phyloP scores from a whole-genome alignment of 2,113 vertebrate genomes.

The Serilophus lunatus region DNA sequence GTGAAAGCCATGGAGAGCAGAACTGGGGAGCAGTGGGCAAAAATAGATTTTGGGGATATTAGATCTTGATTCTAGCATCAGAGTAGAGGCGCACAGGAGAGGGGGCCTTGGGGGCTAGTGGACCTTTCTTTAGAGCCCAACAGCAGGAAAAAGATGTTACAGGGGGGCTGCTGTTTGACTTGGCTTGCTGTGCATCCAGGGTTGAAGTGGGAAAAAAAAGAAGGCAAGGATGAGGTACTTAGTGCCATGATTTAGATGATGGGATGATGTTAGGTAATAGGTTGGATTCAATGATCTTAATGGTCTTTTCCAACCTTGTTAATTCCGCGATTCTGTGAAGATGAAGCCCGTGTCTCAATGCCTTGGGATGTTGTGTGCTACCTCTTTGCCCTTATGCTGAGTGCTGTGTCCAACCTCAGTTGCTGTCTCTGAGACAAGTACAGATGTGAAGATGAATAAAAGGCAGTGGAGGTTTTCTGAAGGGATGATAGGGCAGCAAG shows the following conservation, averaged over 20 bases:
- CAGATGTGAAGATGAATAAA: not conserved
- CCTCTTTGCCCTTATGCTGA: not conserved
- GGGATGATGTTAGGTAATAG: too few relatives aligned
- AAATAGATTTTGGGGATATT: not conserved
- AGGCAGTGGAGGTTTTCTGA: not conserved
- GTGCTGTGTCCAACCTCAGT: not conserved
- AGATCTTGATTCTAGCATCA: rapidly evolving
- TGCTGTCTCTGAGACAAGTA: not conserved
- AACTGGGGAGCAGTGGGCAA: not conserved
- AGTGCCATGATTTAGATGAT: too few relatives aligned
- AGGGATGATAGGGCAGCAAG: not conserved
- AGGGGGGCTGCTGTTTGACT: not conserved
- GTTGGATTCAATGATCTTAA: too few relatives aligned
- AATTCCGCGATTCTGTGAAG: too few relatives aligned
- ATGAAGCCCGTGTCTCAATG: not conserved
- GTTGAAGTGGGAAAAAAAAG: rapidly evolving
- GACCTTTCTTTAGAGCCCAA: not conserved
- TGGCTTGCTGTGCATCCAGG: not conserved
- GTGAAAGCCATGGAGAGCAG: not conserved
- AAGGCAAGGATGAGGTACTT: too few relatives aligned
- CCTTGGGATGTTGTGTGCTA: not conserved
- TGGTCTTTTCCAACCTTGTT: too few relatives aligned
- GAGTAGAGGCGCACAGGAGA: not conserved
- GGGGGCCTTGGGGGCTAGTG: not conserved
- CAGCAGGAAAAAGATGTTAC: not conserved